These are phyloP conservation scores for Macrochelys suwanniensis DNA, from an alignment of 2,797 vertebrate genomes.

Conservation along the genomic window DNA sequence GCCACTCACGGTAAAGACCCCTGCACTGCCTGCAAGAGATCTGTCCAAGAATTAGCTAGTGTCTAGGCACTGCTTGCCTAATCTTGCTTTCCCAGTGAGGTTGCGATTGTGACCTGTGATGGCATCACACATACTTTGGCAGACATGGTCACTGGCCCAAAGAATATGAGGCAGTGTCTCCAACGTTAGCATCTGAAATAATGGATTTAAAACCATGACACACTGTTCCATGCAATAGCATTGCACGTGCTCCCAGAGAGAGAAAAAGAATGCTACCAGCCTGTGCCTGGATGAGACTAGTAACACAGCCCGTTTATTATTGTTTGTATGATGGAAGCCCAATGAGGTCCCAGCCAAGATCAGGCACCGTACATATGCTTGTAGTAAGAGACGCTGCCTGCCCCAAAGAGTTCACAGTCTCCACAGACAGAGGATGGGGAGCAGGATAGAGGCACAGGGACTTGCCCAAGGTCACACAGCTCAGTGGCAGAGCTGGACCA, in stretches of 20 bases:
- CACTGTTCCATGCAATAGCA: not conserved
- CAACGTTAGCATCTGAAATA: rapidly evolving
- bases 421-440: not conserved
- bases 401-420: not conserved
- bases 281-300: not conserved
- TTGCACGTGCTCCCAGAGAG: rapidly evolving
- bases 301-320: not conserved
- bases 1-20: not conserved
- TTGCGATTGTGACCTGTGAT: not conserved
- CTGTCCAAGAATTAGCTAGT: not conserved
- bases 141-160: rapidly evolving
- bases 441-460: not conserved
- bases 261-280: not conserved
- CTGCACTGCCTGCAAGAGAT: rapidly evolving
- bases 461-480: not conserved
- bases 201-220: rapidly evolving
- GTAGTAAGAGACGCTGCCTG: not conserved
- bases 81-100: rapidly evolving
- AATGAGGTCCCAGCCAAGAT: not conserved
- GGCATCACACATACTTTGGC: rapidly evolving
- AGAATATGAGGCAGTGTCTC: rapidly evolving
- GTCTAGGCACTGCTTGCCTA: rapidly evolving
- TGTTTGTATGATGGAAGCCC: too few species aligned
- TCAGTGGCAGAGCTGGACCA: not conserved
- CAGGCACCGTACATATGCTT: not conserved